Conservation (phyloP, 2,797 vertebrate species). For the Tinamus major region DNA sequence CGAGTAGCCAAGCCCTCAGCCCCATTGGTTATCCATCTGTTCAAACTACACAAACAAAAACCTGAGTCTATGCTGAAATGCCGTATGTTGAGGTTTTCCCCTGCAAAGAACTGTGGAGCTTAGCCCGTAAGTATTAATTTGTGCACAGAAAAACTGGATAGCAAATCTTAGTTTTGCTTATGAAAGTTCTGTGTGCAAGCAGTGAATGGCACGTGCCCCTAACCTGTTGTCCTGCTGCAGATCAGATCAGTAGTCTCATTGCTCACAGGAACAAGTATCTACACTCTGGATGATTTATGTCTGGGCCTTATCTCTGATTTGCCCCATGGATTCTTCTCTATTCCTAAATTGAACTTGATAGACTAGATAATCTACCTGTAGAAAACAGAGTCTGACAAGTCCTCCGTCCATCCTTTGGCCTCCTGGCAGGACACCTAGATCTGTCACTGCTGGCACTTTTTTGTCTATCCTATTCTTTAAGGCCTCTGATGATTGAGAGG, state of each 20-base stretch:
- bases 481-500: background rate
- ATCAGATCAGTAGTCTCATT: background rate
- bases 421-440: background rate
- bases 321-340: background rate
- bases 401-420: background rate
- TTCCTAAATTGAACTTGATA: background rate
- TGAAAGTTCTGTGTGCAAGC: background rate
- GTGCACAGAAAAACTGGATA: background rate
- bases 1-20: fast-evolving
- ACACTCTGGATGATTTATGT: background rate
- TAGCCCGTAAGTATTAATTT: background rate
- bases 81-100: too few species aligned
- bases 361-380: background rate
- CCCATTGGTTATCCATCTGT: background rate
- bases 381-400: background rate
- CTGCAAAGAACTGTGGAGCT: too few species aligned
- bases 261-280: background rate
- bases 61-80: background rate
- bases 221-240: background rate
- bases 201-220: background rate
- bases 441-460: background rate
- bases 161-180: background rate
- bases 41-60: background rate
- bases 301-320: background rate
- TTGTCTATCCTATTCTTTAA: background rate